phyloP scores from a whole-genome alignment of 2,888 invertebrate genomes.

The Arctia plantaginis region DNA sequence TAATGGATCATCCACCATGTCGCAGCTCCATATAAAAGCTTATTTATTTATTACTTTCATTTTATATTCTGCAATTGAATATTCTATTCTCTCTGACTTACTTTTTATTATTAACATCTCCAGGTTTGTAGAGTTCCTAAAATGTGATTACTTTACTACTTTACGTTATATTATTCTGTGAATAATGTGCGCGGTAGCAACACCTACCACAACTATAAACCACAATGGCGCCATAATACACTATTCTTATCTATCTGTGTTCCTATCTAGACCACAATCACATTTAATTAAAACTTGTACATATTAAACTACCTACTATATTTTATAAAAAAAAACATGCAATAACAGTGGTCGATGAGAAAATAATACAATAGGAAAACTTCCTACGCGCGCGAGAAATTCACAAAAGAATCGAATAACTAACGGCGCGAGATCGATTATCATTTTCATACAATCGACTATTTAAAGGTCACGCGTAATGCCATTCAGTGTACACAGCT shows the following conservation, averaged over 20 bases:
- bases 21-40: neutral
- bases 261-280: slow-evolving; percentile 43
- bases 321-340: slow-evolving; percentile 24
- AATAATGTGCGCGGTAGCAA: slow-evolving; percentile 48
- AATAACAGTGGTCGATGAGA: slow-evolving; percentile 48
- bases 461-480: slow-evolving; percentile 84
- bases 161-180: slow-evolving; percentile 28
- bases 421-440: slow-evolving; percentile 80
- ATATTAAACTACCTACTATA: slow-evolving; percentile 17
- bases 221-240: slow-evolving; percentile 28
- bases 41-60: neutral
- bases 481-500: slow-evolving; percentile 75
- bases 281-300: slow-evolving; percentile 47
- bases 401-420: slow-evolving; percentile 70
- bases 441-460: slow-evolving; percentile 82
- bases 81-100: neutral
- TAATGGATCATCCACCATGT: neutral
- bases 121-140: neutral
- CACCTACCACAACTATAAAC: slow-evolving; percentile 34
- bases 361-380: slow-evolving; percentile 47
- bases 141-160: neutral
- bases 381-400: slow-evolving; percentile 61
- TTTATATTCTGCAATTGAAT: neutral
- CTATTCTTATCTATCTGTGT: slow-evolving; percentile 37
- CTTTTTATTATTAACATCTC: neutral